Evolutionary conservation across 2,113 vertebrate genomes (phyloP).

Genomic region (Eretmochelys imbricata): DNA sequence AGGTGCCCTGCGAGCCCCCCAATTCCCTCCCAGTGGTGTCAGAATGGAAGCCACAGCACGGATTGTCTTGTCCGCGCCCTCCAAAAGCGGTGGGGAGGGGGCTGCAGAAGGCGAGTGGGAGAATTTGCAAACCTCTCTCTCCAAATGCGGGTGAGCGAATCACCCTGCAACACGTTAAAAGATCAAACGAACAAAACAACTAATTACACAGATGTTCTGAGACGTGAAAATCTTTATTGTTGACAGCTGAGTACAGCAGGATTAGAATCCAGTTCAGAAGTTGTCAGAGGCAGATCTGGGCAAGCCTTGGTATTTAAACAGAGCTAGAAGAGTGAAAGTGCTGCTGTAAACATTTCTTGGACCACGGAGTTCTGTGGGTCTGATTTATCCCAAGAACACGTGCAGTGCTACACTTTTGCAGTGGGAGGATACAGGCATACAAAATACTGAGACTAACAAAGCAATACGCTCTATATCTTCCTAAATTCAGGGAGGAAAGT

Average conservation of each 20-base stretch:
- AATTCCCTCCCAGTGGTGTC: neutral
- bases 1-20: too few relatives aligned
- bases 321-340: accelerated
- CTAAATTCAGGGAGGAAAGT: neutral
- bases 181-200: neutral
- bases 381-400: neutral
- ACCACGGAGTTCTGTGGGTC: neutral
- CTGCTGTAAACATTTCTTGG: neutral
- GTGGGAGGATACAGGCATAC: accelerated
- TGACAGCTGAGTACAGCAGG: accelerated
- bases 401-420: neutral
- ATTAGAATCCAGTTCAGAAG: neutral
- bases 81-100: neutral
- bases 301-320: neutral
- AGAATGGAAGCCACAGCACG: neutral
- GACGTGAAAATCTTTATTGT: neutral
- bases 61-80: neutral
- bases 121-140: neutral
- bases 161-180: neutral
- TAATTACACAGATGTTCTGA: neutral
- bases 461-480: neutral
- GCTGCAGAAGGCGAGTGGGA: neutral
- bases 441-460: neutral
- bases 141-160: neutral
- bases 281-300: neutral